A percentile compares a stretch with the other conserved stretches of the same genome.
Evolutionary conservation across 2,888 invertebrate species (phyloP).

Genomic region (Chironomus tentans): DNA sequence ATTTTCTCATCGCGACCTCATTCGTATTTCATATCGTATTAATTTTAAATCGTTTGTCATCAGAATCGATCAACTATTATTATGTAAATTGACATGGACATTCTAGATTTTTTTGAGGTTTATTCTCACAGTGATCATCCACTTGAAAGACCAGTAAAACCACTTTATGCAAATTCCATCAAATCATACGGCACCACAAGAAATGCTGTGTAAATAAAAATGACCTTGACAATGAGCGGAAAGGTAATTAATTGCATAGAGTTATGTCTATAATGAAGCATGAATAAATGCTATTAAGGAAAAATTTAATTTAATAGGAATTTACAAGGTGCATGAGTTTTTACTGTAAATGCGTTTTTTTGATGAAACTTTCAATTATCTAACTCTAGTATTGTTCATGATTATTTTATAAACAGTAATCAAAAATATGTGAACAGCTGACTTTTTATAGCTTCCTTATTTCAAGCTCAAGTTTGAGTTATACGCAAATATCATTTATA

Average conservation of each 20-base stretch:
- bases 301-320: background rate
- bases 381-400: too few species aligned
- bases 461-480: too few species aligned
- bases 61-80: background rate
- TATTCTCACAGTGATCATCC: background rate
- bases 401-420: too few species aligned
- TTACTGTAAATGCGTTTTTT: too few species aligned
- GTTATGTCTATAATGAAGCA: background rate
- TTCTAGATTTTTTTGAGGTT: too few species aligned
- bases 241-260: background rate
- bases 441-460: too few species aligned
- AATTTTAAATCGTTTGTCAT: background rate
- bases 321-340: conserved; percentile 1
- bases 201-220: background rate
- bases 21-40: background rate
- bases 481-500: too few species aligned
- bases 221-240: background rate
- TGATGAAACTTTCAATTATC: too few species aligned
- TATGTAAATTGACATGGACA: too few species aligned
- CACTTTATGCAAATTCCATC: background rate
- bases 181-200: background rate
- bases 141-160: background rate
- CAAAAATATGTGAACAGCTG: too few species aligned
- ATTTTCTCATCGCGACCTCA: background rate
- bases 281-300: background rate